phyloP scores from a whole-genome alignment of 2,113 vertebrate genomes.

The Mus musculus region DNA sequence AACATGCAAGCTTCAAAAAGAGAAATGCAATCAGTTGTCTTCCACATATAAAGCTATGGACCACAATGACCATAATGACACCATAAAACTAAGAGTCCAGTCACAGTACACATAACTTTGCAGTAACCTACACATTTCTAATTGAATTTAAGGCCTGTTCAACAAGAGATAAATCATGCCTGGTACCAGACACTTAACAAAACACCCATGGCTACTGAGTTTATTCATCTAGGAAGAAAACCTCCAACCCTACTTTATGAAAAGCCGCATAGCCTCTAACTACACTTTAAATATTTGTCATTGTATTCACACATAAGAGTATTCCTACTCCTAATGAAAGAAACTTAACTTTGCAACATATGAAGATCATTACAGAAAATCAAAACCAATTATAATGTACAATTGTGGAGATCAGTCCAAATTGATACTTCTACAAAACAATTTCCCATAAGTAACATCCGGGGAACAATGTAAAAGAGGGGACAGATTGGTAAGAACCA shows the following conservation, averaged over 20 bases:
- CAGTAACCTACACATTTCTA: background rate
- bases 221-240: background rate
- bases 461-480: background rate
- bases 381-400: background rate
- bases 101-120: background rate
- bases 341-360: background rate
- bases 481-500: background rate
- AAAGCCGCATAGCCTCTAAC: too few relatives aligned
- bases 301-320: background rate
- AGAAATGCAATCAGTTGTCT: background rate
- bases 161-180: background rate
- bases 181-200: background rate
- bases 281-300: background rate
- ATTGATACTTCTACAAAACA: background rate
- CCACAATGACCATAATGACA: background rate
- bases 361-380: background rate
- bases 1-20: background rate
- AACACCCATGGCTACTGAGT: background rate
- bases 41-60: background rate
- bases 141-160: background rate
- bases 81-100: background rate
- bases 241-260: too few relatives aligned
- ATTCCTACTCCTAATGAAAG: background rate
- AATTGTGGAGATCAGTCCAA: background rate
- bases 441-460: background rate